Evolutionary conservation across 1,140 invertebrate species (phyloP).

Genomic region (Drosophila sechellia): DNA sequence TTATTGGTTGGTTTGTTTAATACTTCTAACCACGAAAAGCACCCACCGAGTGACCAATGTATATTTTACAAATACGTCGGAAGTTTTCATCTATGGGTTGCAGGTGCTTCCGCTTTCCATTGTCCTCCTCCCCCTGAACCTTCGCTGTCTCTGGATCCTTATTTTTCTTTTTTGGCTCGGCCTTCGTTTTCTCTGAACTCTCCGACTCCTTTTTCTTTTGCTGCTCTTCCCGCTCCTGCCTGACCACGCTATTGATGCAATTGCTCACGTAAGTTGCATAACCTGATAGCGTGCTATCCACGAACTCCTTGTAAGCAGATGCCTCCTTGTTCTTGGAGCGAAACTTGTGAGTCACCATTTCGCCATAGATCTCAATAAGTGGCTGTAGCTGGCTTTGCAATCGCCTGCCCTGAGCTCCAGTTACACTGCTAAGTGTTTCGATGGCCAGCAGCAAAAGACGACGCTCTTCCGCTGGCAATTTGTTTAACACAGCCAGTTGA

Average conservation of each 20-base stretch:
- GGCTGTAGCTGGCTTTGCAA: conserved; percentile 64
- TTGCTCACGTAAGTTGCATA: conserved; percentile 58
- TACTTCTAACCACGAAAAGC: neutral
- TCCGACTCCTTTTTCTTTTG: conserved; percentile 10
- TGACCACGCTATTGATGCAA: conserved; percentile 55
- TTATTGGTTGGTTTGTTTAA: neutral
- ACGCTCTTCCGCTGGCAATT: conserved; percentile 18
- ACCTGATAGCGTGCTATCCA: conserved; percentile 52
- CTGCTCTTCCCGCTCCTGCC: conserved; percentile 20
- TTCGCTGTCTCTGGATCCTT: conserved; percentile 9
- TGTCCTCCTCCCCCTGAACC: conserved; percentile 1
- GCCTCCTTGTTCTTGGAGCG: conserved; percentile 54
- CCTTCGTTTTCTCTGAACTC: neutral
- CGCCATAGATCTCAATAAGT: conserved; percentile 64
- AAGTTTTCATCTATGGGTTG: conserved; percentile 67
- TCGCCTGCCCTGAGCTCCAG: conserved; percentile 43
- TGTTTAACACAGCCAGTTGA: conserved; percentile 11
- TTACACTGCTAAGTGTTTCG: conserved; percentile 53
- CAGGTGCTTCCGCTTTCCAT: neutral
- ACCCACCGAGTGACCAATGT: conserved; percentile 77
- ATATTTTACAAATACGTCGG: conserved; percentile 77
- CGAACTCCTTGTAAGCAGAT: conserved; percentile 50
- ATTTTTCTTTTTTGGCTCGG: neutral
- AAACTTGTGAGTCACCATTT: conserved; percentile 61
- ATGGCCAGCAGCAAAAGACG: conserved; percentile 69